A percentile compares a stretch with the other conserved stretches of the same genome.
phyloP scores from a whole-genome alignment of 2,113 vertebrate genomes.

The Agapornis roseicollis region DNA sequence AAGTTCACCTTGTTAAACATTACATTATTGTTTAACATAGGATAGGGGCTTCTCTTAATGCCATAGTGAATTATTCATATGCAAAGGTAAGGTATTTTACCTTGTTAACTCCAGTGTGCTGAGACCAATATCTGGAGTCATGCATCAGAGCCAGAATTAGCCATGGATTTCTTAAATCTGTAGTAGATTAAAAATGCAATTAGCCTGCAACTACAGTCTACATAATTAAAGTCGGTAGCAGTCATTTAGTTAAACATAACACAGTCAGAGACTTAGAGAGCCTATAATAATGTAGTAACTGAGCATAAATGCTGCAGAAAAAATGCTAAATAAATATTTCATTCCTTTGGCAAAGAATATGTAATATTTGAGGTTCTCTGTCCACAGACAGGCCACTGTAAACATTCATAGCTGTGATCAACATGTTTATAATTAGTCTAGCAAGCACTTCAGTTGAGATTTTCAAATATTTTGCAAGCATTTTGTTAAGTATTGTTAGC shows the following conservation, averaged over 20 bases:
- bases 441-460: not conserved
- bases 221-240: conserved; percentile 10
- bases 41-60: not conserved
- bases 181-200: not conserved
- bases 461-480: not conserved
- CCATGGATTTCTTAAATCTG: not conserved
- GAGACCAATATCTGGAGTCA: not conserved
- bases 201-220: not conserved
- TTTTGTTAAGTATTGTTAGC: not conserved
- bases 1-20: not conserved
- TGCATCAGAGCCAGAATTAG: not conserved
- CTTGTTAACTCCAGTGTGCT: not conserved
- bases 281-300: not conserved
- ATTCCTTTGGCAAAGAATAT: not conserved
- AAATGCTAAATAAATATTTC: not conserved
- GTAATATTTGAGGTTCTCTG: not conserved
- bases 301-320: not conserved
- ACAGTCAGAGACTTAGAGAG: not conserved
- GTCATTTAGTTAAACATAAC: not conserved
- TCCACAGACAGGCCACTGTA: not conserved
- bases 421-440: not conserved
- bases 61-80: not conserved
- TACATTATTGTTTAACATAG: not conserved
- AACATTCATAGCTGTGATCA: not conserved
- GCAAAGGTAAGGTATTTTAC: not conserved